Conservation (phyloP, 1,140 invertebrate species). For the Caenorhabditis remanei region DNA sequence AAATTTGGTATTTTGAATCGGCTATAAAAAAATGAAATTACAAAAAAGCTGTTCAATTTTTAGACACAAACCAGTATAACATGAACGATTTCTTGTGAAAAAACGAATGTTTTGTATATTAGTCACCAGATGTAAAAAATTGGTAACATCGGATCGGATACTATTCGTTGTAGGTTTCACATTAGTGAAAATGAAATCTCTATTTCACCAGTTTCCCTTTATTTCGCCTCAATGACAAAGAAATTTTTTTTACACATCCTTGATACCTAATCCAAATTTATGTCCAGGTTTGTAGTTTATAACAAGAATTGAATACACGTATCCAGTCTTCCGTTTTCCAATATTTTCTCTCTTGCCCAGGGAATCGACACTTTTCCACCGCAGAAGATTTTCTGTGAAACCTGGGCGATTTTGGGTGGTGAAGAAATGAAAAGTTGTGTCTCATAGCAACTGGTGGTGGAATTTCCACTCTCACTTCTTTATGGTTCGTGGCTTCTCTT, state of each 20-base stretch:
- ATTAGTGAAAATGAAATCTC: not conserved
- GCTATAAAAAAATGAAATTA: too few relatives aligned
- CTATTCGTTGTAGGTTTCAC: too few relatives aligned
- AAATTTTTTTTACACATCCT: constrained; percentile 8
- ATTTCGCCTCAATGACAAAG: constrained; percentile 5
- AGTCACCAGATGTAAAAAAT: too few relatives aligned
- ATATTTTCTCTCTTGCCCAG: constrained; percentile 30
- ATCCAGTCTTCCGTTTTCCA: not conserved
- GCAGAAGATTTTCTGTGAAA: not conserved
- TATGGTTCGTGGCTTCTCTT: not conserved
- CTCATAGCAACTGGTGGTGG: not conserved
- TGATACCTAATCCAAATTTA: constrained; percentile 30
- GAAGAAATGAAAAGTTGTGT: not conserved
- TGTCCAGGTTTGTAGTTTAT: constrained; percentile 26
- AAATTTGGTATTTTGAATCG: too few relatives aligned
- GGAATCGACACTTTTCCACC: constrained; percentile 8
- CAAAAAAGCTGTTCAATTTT: too few relatives aligned
- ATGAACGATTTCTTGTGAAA: too few relatives aligned
- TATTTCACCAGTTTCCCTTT: not conserved
- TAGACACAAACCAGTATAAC: too few relatives aligned
- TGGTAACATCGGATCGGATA: too few relatives aligned
- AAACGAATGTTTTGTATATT: too few relatives aligned
- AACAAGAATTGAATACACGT: not conserved
- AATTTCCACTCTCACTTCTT: constrained; percentile 7
- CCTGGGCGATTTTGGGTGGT: not conserved